Evolutionary conservation across 1,140 invertebrate species (phyloP).

Genomic region (Cydia fagiglandana): DNA sequence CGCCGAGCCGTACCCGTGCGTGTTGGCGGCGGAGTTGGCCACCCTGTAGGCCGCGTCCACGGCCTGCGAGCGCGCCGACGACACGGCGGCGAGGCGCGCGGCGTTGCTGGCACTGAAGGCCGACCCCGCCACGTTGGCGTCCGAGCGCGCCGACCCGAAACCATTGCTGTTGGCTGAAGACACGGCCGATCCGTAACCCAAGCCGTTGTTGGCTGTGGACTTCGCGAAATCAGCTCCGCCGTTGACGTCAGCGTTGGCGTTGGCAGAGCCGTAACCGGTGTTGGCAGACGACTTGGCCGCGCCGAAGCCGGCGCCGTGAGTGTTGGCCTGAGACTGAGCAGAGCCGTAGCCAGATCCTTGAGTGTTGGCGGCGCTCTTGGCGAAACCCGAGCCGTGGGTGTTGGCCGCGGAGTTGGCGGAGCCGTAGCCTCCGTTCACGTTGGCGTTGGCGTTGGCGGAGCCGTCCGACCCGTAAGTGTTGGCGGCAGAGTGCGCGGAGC

Average conservation of each 20-base stretch:
- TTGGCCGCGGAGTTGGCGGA: constrained; percentile 32
- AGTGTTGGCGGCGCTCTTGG: constrained; percentile 51
- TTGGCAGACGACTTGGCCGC: constrained; percentile 34
- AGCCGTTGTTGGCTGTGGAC: constrained; percentile 49
- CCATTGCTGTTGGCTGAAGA: constrained; percentile 46
- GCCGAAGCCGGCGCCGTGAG: constrained; percentile 29
- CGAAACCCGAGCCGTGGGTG: constrained; percentile 43
- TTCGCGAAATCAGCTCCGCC: constrained; percentile 50
- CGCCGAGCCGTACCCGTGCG: constrained; percentile 54
- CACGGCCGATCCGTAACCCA: constrained; percentile 43
- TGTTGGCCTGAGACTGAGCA: constrained; percentile 30
- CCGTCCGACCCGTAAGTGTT: constrained; percentile 33
- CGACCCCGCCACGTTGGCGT: constrained; percentile 44
- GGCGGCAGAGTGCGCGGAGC: constrained; percentile 15
- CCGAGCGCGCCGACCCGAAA: constrained; percentile 43
- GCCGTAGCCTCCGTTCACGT: constrained; percentile 31
- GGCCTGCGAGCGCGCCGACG: constrained; percentile 54
- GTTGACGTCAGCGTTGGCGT: constrained; percentile 49
- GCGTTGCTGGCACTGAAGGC: constrained; percentile 49
- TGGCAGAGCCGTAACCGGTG: constrained; percentile 48
- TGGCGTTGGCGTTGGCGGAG: constrained; percentile 44
- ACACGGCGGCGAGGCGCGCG: constrained; percentile 52
- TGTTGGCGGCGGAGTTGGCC: constrained; percentile 60
- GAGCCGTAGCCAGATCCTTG: constrained; percentile 38
- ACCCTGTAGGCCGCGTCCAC: constrained; percentile 55